Conservation (phyloP, 2,888 invertebrate genomes). For the Apomyelois bistriatella region DNA sequence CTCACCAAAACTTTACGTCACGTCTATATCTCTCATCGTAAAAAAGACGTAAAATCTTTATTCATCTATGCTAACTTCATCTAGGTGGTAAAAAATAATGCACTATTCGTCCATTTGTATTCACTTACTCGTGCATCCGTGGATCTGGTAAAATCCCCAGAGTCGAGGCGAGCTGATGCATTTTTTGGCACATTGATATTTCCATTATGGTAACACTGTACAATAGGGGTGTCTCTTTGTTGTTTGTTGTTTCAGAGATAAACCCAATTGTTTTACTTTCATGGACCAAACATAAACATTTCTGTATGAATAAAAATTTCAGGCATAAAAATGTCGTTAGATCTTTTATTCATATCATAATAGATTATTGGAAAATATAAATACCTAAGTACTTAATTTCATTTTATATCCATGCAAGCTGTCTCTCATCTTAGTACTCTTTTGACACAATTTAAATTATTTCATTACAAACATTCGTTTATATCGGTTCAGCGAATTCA, state of each 20-base stretch:
- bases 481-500: no score
- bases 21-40: background rate
- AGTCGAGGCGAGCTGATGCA: conserved; percentile 13
- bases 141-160: conserved; percentile 6
- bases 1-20: background rate
- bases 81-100: conserved; percentile 7
- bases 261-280: conserved; percentile 6
- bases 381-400: no score
- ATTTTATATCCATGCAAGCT: no score
- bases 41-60: background rate
- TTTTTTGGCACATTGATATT: conserved; percentile 17
- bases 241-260: conserved; percentile 7
- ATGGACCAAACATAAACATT: background rate
- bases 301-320: background rate
- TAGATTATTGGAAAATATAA: no score
- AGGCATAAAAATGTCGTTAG: no score
- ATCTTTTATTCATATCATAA: no score
- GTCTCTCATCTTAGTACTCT: no score
- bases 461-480: no score
- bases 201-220: conserved; percentile 12
- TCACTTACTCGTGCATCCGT: conserved; percentile 9
- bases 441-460: no score
- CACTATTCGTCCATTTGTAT: conserved; percentile 8
- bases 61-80: conserved; percentile 3
- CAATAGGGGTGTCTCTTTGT: conserved; percentile 8